Conservation (phyloP, 2,888 invertebrate species). For the Agonopterix arenella region DNA sequence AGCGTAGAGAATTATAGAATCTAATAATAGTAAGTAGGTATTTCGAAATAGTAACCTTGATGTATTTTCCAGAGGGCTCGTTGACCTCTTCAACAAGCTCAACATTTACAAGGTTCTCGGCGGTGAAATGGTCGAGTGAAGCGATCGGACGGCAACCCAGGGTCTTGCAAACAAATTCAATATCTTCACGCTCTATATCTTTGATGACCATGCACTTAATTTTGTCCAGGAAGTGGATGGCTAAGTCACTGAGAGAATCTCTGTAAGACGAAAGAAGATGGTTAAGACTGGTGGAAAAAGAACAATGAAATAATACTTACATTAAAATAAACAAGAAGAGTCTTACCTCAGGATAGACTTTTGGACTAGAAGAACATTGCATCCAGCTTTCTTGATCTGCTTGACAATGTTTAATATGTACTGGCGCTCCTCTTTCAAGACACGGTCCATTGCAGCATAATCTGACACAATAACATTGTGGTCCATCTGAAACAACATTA, state of each 20-base stretch:
- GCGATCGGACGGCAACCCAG: constrained; percentile 97
- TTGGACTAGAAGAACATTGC: constrained; percentile 96
- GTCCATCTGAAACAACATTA: constrained; percentile 84
- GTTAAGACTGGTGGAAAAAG: no score
- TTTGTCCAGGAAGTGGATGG: constrained; percentile 98
- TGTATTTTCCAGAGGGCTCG: constrained; percentile 92
- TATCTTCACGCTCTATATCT: constrained; percentile 98
- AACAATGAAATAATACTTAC: no score
- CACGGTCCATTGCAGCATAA: constrained; percentile 99
- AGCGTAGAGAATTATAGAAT: no score
- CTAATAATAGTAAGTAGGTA: no score
- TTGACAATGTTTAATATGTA: constrained; percentile 99
- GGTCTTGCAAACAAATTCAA: constrained; percentile 98
- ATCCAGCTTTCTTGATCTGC: constrained; percentile 98
- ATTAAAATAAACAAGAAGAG: background rate
- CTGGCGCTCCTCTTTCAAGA: constrained; percentile 96
- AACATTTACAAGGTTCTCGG: constrained; percentile 94
- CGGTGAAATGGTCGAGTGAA: constrained; percentile 97
- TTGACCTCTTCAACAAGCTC: constrained; percentile 96
- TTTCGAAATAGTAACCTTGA: constrained; percentile 80
- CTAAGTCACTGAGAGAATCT: constrained; percentile 97
- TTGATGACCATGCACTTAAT: constrained; percentile 99
- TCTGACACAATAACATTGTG: constrained; percentile 97
- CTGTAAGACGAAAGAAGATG: constrained; percentile 60
- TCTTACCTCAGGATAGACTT: constrained; percentile 84